phyloP scores from a whole-genome alignment of 2,888 invertebrate genomes.

The Entomobrya proxima region DNA sequence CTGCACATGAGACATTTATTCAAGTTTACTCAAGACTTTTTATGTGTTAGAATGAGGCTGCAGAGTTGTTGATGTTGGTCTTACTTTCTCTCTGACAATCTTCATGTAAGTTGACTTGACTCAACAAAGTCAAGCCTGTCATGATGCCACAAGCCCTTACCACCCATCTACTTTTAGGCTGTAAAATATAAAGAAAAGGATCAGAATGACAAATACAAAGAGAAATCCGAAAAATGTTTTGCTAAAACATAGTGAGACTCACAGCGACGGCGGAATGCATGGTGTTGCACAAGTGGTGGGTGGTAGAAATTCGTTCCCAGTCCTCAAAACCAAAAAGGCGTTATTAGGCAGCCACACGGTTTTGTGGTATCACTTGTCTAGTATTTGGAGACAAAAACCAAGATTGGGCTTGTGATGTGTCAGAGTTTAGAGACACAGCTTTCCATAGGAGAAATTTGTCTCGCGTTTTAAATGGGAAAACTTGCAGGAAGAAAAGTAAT shows the following conservation, averaged over 20 bases:
- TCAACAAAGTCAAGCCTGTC: slow-evolving; percentile 9
- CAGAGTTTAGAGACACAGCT: too few species aligned
- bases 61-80: background rate
- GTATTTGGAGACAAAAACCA: slow-evolving; percentile 1
- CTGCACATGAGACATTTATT: background rate
- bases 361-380: slow-evolving; percentile 27
- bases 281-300: background rate
- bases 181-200: background rate
- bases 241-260: too few species aligned
- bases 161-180: background rate
- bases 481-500: background rate
- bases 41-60: background rate
- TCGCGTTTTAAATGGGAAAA: too few species aligned
- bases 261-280: background rate
- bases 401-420: too few species aligned
- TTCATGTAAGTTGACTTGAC: slow-evolving; percentile 24
- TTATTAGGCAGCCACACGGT: slow-evolving; percentile 8
- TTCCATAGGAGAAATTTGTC: too few species aligned
- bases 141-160: background rate
- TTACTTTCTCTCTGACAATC: background rate
- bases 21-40: background rate
- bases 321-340: slow-evolving; percentile 20
- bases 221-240: background rate
- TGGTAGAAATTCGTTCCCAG: background rate
- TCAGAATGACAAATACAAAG: background rate